Evolutionary conservation across 2,888 invertebrate species (phyloP), one percentile per base, ranked within the genome.

Genomic region (Archips crataeganus): DNA sequence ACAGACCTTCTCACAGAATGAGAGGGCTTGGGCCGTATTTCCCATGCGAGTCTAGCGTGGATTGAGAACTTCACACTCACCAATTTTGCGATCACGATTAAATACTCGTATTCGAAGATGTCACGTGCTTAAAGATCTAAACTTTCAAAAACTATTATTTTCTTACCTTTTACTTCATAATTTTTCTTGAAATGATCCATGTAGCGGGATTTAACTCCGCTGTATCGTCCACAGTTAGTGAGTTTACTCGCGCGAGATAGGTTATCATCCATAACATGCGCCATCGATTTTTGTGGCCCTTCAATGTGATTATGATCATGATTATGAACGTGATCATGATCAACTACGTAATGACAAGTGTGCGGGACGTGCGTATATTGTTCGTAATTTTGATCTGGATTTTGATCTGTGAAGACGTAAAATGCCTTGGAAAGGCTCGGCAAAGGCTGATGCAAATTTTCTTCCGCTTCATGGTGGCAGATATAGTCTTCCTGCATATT

Each of bases 141-240:
- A 6, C 39, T 39, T 39, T 39, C 5, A 6, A 39, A 39, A 39
- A 39, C 39, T 39, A 39, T 5, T 39, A 4, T 13, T 49, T 49
- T n/a, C 10, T 47, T 32, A 15, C 54, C 45, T 67, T 15, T 63
- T 11, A 5, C 13, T 15, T 42, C 45, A 45, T 65, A 36, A 3
- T 5, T 23, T 51, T 65, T 65, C 23, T 65, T 65, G 36, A 65
- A 69, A 64, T 57, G 65, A 57, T 73, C 59, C 57, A 73, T 15
- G 39, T 68, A 68, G 4, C 72, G 72, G 39, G 72, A 68, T 36
- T 63, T 68, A 10, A 73, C 62, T 2, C 11, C 34, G 42, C 8
- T 57, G 34, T 57, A 54, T 13, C 54, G n/a, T 54, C 61, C 47
- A 34, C 0, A 5, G 63, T 9, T 47, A 6, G n/a, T 32, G 6